Conservation (phyloP, 2,888 invertebrate species). For the Patella depressa region DNA sequence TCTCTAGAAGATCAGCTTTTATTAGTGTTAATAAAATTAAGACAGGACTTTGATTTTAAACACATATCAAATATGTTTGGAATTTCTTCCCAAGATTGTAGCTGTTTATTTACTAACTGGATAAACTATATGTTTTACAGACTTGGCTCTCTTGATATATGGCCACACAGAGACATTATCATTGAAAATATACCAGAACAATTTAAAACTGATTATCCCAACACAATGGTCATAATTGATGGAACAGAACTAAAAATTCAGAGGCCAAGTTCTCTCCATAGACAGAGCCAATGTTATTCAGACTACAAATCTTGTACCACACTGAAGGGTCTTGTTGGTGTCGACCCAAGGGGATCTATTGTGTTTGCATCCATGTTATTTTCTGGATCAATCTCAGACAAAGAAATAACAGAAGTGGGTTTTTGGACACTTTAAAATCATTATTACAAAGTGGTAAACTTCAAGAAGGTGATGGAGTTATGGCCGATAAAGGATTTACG, state of each 20-base stretch:
- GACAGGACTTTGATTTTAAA: neutral
- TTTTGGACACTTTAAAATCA: slow-evolving; percentile 2
- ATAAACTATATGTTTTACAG: slow-evolving; percentile 1
- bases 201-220: neutral
- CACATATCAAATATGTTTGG: neutral
- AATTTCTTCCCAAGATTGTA: neutral
- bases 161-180: neutral
- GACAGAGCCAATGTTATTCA: slow-evolving; percentile 22
- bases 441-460: neutral
- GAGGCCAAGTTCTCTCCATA: slow-evolving; percentile 9
- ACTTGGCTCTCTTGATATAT: neutral
- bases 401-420: slow-evolving; percentile 25
- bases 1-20: neutral
- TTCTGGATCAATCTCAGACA: slow-evolving; percentile 28
- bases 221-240: slow-evolving; percentile 14
- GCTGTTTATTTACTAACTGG: neutral
- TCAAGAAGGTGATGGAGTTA: neutral
- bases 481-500: neutral
- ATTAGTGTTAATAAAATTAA: neutral
- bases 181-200: neutral
- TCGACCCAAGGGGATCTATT: slow-evolving; percentile 30
- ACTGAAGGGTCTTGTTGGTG: slow-evolving; percentile 24
- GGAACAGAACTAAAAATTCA: slow-evolving; percentile 8
- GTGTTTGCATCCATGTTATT: slow-evolving; percentile 30
- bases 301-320: slow-evolving; percentile 34